Conservation (phyloP, 2,113 vertebrate genomes). For the Menura novaehollandiae region DNA sequence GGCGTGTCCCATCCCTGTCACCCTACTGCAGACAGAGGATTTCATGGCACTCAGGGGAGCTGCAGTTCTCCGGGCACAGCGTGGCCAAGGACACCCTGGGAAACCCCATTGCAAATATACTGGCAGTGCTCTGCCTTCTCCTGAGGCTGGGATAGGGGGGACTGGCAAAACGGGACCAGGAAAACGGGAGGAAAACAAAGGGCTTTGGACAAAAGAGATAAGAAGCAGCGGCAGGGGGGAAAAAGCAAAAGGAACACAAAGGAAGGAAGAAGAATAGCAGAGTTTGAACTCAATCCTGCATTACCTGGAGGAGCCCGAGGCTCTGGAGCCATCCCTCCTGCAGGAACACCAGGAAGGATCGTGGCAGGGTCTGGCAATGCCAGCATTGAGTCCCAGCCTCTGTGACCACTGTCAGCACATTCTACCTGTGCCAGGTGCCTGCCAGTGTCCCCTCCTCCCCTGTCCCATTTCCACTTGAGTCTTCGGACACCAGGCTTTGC, state of each 20-base stretch:
- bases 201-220: background rate
- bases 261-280: background rate
- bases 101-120: background rate
- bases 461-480: background rate
- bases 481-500: background rate
- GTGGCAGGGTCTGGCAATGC: background rate
- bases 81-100: background rate
- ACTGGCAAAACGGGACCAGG: background rate
- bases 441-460: accelerated
- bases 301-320: background rate
- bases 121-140: background rate
- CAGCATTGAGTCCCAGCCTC: background rate
- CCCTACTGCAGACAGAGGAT: accelerated
- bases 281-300: background rate
- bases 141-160: background rate
- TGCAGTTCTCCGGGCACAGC: accelerated
- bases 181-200: background rate
- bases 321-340: background rate
- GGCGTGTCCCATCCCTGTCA: background rate
- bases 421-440: background rate
- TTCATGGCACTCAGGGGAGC: background rate
- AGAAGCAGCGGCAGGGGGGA: background rate
- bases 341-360: accelerated
- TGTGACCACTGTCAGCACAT: background rate
- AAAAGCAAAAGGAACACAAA: background rate